Percentiles rank a stretch among this genome's conserved stretches.
Evolutionary conservation across 2,797 vertebrate species (phyloP).

Genomic region (Myotis vivesi): DNA sequence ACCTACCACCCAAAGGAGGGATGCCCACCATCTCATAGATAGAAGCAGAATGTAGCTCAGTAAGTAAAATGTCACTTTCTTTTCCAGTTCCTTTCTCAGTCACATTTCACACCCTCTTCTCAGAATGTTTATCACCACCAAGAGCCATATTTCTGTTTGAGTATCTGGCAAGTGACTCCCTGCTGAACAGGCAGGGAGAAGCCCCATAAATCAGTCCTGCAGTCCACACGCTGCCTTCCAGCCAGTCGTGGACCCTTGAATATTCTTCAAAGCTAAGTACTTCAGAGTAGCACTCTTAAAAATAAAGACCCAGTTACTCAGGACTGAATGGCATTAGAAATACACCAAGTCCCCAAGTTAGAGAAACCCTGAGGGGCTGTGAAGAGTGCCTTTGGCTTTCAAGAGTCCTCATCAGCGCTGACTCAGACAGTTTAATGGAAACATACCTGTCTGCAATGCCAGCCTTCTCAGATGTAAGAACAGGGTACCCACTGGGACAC

Average conservation of each 20-base stretch:
- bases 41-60: neutral
- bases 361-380: neutral
- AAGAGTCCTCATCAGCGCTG: neutral
- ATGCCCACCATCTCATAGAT: slow-evolving; percentile 25
- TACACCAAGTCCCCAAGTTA: neutral
- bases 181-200: slow-evolving; percentile 22
- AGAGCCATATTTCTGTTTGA: slow-evolving; percentile 70
- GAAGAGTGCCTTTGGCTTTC: neutral
- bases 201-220: slow-evolving; percentile 58
- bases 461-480: neutral
- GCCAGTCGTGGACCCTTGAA: slow-evolving; percentile 32
- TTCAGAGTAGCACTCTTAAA: slow-evolving; percentile 50
- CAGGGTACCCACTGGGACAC: neutral
- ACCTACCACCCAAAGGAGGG: neutral
- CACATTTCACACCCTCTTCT: slow-evolving; percentile 50
- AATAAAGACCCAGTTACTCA: slow-evolving; percentile 55
- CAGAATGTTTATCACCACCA: slow-evolving; percentile 16
- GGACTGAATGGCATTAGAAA: neutral
- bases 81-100: slow-evolving; percentile 18
- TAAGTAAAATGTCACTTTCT: slow-evolving; percentile 52
- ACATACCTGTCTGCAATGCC: neutral
- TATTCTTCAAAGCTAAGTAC: slow-evolving; percentile 59
- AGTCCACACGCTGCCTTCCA: slow-evolving; percentile 21
- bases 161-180: slow-evolving; percentile 68
- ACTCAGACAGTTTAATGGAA: neutral